phyloP scores from a whole-genome alignment of 2,888 invertebrate species.

The Macrosiphum euphorbiae region DNA sequence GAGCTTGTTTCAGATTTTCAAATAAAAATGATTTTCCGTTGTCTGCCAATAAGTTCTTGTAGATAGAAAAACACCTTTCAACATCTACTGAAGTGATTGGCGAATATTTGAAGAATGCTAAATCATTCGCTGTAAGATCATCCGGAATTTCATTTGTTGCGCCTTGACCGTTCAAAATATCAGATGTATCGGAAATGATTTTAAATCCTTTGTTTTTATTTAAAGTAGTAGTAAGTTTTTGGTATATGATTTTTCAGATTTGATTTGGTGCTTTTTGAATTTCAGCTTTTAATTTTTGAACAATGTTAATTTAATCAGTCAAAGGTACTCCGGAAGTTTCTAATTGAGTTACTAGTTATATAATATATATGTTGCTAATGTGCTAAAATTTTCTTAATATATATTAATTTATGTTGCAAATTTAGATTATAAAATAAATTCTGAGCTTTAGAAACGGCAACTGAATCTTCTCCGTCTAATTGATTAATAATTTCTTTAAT shows the following conservation, averaged over 20 bases:
- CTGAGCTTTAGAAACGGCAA: too few relatives aligned
- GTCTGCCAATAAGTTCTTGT: not conserved
- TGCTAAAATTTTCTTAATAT: too few relatives aligned
- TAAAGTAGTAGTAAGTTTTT: not conserved
- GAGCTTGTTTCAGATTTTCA: not conserved
- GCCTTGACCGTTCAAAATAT: conserved; percentile 7
- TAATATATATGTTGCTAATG: too few relatives aligned
- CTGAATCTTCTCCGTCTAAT: too few relatives aligned
- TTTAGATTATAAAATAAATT: too few relatives aligned
- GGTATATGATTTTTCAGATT: not conserved
- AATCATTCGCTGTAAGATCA: conserved; percentile 3
- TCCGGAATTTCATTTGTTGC: not conserved
- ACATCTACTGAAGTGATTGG: not conserved
- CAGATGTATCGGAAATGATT: conserved; percentile 18
- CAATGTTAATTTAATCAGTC: conserved; percentile 1
- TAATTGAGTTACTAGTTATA: too few relatives aligned
- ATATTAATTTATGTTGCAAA: too few relatives aligned
- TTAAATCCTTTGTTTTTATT: conserved; percentile 37
- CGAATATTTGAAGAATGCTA: not conserved
- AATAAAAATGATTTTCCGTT: not conserved
- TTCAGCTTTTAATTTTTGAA: conserved; percentile 14
- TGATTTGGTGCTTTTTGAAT: conserved; percentile 32
- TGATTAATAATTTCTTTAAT: conserved; percentile 25
- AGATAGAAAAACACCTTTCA: not conserved
- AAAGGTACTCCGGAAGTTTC: not conserved